Evolutionary conservation across 37 sponge, comb jelly and placozoan species (phyloP).

Genomic region (Chondrosia reniformis): DNA sequence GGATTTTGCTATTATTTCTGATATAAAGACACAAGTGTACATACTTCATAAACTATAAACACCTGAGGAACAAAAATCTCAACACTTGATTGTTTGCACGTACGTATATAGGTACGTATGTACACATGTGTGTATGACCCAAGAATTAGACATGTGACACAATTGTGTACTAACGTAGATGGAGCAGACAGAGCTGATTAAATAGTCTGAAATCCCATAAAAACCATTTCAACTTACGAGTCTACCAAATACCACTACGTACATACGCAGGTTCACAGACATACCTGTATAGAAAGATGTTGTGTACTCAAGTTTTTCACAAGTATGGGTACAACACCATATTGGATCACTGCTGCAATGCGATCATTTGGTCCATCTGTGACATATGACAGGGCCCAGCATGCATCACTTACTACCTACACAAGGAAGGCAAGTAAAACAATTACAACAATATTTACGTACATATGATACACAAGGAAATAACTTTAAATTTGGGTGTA

Average conservation of each 20-base stretch:
- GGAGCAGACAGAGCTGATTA: too few relatives aligned
- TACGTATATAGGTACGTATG: background rate
- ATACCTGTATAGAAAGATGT: slow-evolving; percentile 12
- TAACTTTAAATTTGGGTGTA: background rate
- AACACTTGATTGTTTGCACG: background rate
- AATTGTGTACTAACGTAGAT: too few relatives aligned
- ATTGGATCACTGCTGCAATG: slow-evolving; percentile 71
- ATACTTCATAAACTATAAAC: too few relatives aligned
- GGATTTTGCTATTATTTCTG: too few relatives aligned
- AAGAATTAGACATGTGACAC: too few relatives aligned
- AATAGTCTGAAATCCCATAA: too few relatives aligned
- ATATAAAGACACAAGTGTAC: too few relatives aligned
- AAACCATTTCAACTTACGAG: too few relatives aligned
- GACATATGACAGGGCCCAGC: slow-evolving; percentile 91
- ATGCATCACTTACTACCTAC: slow-evolving; percentile 84
- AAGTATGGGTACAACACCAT: slow-evolving; percentile 20
- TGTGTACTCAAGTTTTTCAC: background rate
- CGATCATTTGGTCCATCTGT: slow-evolving; percentile 88
- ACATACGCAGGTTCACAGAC: background rate
- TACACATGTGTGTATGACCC: background rate
- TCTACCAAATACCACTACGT: too few relatives aligned
- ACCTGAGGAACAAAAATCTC: background rate
- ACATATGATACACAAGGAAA: background rate
- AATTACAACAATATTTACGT: too few relatives aligned
- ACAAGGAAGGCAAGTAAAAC: too few relatives aligned